phyloP scores from a whole-genome alignment of 2,113 vertebrate species.

The Menura novaehollandiae region DNA sequence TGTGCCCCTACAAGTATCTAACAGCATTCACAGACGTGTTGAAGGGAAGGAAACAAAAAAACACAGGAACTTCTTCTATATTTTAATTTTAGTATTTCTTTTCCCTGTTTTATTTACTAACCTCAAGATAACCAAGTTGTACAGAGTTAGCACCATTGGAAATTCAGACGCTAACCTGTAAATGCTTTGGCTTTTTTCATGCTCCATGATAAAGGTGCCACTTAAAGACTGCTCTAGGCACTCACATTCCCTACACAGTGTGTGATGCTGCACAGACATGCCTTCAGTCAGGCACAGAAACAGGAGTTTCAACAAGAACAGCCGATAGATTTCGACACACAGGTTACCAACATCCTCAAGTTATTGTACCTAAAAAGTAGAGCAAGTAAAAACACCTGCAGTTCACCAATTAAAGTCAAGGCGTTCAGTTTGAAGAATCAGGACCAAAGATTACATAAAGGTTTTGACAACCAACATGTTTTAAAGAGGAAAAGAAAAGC shows the following conservation, averaged over 20 bases:
- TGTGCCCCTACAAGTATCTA: not conserved
- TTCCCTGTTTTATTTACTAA: not conserved
- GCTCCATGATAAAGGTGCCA: not conserved
- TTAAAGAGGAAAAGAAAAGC: not conserved
- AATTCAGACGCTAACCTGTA: not conserved
- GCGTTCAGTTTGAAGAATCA: not conserved
- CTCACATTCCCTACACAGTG: not conserved
- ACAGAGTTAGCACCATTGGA: not conserved
- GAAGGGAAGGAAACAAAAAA: not conserved
- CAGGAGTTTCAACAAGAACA: not conserved
- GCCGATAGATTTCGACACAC: not conserved
- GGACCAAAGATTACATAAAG: not conserved
- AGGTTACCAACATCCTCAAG: not conserved
- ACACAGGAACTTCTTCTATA: not conserved
- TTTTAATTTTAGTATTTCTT: not conserved
- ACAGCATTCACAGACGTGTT: not conserved
- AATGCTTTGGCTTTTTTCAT: not conserved
- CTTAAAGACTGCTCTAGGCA: not conserved
- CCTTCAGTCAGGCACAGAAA: not conserved
- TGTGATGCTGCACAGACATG: not conserved
- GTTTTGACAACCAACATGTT: not conserved
- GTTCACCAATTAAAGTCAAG: conserved; percentile 35
- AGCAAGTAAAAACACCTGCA: not conserved
- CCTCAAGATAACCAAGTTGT: not conserved
- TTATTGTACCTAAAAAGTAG: not conserved